Conservation (phyloP, 2,888 invertebrate species). For the Cremastinae sp. region DNA sequence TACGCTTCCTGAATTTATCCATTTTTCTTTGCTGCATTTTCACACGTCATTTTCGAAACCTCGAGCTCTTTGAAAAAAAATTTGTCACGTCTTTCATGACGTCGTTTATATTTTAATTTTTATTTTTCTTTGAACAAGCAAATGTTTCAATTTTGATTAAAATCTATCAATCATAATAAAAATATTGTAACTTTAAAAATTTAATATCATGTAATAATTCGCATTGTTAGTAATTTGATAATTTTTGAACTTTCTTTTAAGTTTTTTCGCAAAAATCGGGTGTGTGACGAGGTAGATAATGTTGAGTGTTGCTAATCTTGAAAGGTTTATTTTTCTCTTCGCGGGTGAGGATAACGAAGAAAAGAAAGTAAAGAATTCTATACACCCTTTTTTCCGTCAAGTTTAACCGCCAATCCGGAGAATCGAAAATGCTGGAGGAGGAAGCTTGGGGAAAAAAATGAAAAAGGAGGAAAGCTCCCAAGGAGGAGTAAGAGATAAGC, state of each 20-base stretch:
- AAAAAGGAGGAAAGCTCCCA: constrained; percentile 26
- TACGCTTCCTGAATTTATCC: too few relatives aligned
- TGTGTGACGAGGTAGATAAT: constrained; percentile 58
- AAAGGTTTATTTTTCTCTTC: constrained; percentile 41
- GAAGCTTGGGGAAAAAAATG: constrained; percentile 10
- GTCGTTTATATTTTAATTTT: too few relatives aligned
- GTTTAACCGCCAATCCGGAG: constrained; percentile 49
- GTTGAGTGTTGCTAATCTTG: constrained; percentile 75
- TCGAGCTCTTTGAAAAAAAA: constrained; percentile 17
- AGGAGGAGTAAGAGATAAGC: constrained; percentile 55
- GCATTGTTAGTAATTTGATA: too few relatives aligned
- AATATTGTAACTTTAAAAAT: too few relatives aligned
- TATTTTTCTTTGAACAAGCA: too few relatives aligned
- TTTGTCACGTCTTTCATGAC: too few relatives aligned
- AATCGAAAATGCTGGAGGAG: constrained; percentile 58
- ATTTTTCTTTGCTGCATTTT: constrained; percentile 35
- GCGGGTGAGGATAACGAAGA: constrained; percentile 36
- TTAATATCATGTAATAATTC: too few relatives aligned
- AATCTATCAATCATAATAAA: too few relatives aligned
- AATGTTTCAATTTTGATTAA: too few relatives aligned
- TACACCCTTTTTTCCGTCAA: constrained; percentile 35
- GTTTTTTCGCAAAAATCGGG: constrained; percentile 45
- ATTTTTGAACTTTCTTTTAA: too few relatives aligned
- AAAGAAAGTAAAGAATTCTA: constrained; percentile 37
- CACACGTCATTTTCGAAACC: constrained; percentile 26